Conservation (phyloP, 1,140 invertebrate species). For the Drosophila jambulina region DNA sequence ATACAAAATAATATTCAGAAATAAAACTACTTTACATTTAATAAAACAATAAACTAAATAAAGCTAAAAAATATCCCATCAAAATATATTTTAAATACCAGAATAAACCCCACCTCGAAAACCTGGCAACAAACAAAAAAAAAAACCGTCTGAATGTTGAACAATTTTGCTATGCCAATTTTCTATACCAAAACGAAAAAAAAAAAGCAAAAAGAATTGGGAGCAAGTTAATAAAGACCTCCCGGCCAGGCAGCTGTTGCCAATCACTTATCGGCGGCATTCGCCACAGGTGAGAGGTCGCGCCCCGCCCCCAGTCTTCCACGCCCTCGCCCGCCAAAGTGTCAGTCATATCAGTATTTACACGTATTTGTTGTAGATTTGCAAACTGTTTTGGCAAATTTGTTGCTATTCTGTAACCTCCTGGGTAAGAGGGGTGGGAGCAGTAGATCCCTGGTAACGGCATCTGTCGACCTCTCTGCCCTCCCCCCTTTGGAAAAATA, state of each 20-base stretch:
- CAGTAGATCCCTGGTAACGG: slow-evolving; percentile 36
- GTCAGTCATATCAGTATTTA: slow-evolving; percentile 83
- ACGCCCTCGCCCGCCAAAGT: slow-evolving; percentile 26
- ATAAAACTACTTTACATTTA: not conserved
- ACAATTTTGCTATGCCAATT: slow-evolving; percentile 23
- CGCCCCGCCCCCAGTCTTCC: slow-evolving; percentile 7
- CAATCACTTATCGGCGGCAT: slow-evolving; percentile 53
- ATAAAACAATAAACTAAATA: not conserved
- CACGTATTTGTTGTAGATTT: slow-evolving; percentile 80
- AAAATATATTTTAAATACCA: not conserved
- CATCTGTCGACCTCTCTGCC: slow-evolving; percentile 3
- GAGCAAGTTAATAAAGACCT: slow-evolving; percentile 69
- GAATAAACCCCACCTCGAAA: not conserved
- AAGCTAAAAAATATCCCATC: not conserved
- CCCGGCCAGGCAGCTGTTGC: slow-evolving; percentile 52
- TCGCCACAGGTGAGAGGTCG: slow-evolving; percentile 50
- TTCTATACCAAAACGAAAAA: not conserved
- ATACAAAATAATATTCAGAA: not conserved
- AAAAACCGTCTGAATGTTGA: not conserved
- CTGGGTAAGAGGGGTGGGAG: slow-evolving; percentile 14
- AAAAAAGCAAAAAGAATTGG: slow-evolving; percentile 1
- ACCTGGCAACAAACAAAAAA: not conserved
- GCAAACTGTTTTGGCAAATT: slow-evolving; percentile 84
- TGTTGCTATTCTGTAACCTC: slow-evolving; percentile 67
- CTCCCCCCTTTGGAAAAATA: not conserved